Evolutionary conservation across 2,888 invertebrate species (phyloP), one percentile per base, ranked within the genome.

Genomic region (Amphimallon solstitiale): DNA sequence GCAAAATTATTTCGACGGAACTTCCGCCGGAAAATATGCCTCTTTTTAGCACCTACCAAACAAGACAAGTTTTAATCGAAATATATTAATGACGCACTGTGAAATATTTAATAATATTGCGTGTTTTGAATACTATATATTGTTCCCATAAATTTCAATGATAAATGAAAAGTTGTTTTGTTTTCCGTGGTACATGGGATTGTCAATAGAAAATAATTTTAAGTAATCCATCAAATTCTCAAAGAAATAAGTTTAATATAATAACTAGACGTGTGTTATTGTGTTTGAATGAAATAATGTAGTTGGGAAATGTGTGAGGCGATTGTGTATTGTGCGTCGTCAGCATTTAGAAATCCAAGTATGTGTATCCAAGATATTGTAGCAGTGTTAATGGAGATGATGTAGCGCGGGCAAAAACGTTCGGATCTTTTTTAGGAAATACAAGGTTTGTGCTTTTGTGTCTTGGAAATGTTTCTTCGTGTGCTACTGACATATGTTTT

Each of bases 361-460:
- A 45, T 17, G 43, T 17, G 15, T 23, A 59, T 59, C 29, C 17
- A 34, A 59, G 43, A 59, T 59, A 5, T 29, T 7, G 56, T 59
- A 45, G 15, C 43, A 45, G 43, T 10, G 56, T 17, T 59, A 59
- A 59, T 59, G 56, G 56, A 45, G 10, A 59, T 59, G 43, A 59
- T 59, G 56, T 59, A 59, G 56, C 9, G 29, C 43, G n/a, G 34
- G 45, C 43, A 43, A 40, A n/a, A 40, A 59, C 15, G 21, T 59
- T 43, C 43, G 56, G 43, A 59, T 43, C 43, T 59, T 56, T 54
- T 54, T 59, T 40, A 59, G 43, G 56, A 59, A 59, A 59, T 59
- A 59, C 56, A 59, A 59, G 56, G 56, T 59, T 43, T 45, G 56
- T 59, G 40, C 56, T 45, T 59, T 59, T 29, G 43, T 43, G 17